Percentiles rank a stretch among this genome's conserved stretches.
phyloP scores from a whole-genome alignment of 2,797 vertebrate species.

The Fratercula arctica region DNA sequence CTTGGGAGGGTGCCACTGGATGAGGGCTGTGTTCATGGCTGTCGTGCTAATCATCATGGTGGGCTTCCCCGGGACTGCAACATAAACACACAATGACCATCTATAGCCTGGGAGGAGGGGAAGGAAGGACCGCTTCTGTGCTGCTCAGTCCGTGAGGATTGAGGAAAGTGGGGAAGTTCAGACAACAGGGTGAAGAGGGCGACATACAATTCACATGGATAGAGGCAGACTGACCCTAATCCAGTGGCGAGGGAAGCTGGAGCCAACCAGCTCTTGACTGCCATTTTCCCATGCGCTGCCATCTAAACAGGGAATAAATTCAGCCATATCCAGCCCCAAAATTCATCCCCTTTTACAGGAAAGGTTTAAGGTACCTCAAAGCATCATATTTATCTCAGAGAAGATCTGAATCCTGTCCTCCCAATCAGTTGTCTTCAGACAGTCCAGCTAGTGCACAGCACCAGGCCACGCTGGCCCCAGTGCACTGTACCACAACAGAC shows the following conservation, averaged over 20 bases:
- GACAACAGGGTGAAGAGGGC: conserved; percentile 47
- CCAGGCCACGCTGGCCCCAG: neutral
- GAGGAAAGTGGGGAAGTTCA: conserved; percentile 60
- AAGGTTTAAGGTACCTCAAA: conserved; percentile 18
- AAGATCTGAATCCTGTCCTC: conserved; percentile 36
- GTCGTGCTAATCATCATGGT: conserved; percentile 97
- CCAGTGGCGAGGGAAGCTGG: conserved; percentile 8
- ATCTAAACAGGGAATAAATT: conserved; percentile 17
- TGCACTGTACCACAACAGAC: neutral
- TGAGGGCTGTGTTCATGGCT: conserved; percentile 92
- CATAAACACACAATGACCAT: conserved; percentile 71
- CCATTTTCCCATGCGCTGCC: conserved; percentile 5
- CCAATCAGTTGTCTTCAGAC: conserved; percentile 53
- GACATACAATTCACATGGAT: conserved; percentile 55
- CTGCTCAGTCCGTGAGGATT: conserved; percentile 39
- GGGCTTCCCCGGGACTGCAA: conserved; percentile 92
- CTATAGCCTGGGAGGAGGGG: conserved; percentile 49
- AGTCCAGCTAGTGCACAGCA: conserved; percentile 21
- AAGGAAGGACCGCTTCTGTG: conserved; percentile 34
- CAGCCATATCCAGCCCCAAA: conserved; percentile 29
- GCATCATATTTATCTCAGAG: conserved; percentile 27
- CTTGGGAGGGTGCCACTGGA: conserved; percentile 97
- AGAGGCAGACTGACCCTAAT: conserved; percentile 40
- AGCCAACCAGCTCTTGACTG: conserved; percentile 41
- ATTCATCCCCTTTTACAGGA: conserved; percentile 44